phyloP scores from a whole-genome alignment of 2,888 invertebrate species.

The Stegana nigrithorax region DNA sequence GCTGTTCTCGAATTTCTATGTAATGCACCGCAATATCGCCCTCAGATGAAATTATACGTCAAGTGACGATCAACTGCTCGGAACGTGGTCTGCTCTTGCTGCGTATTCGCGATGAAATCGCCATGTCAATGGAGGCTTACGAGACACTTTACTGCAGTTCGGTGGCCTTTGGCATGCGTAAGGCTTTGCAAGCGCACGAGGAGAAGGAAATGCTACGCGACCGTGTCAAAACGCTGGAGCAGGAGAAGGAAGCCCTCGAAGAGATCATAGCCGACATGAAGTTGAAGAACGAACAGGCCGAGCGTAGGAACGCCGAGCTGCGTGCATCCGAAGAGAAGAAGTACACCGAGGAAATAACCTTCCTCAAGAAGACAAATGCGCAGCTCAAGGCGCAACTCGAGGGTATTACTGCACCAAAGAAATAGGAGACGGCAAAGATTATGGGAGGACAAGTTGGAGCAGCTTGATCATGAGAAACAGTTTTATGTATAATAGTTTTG shows the following conservation, averaged over 20 bases:
- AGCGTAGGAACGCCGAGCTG: conserved; percentile 84
- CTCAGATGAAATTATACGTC: conserved; percentile 85
- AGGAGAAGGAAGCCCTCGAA: conserved; percentile 67
- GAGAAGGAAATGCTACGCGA: conserved; percentile 84
- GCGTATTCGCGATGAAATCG: conserved; percentile 93
- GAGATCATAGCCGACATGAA: conserved; percentile 72
- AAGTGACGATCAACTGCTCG: conserved; percentile 97
- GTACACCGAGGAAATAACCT: conserved; percentile 90
- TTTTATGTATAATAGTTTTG: conserved; percentile 6
- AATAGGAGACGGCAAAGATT: conserved; percentile 70
- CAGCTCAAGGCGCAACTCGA: conserved; percentile 95
- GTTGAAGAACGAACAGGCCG: conserved; percentile 84
- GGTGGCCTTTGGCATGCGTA: conserved; percentile 97
- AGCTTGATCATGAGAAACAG: conserved; percentile 20
- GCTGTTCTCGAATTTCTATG: neutral
- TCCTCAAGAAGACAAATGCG: conserved; percentile 92
- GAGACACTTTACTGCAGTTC: conserved; percentile 97
- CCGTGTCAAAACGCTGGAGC: conserved; percentile 78
- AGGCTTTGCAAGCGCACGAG: conserved; percentile 85
- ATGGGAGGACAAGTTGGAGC: conserved; percentile 10
- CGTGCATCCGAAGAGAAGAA: conserved; percentile 91
- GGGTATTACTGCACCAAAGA: conserved; percentile 94
- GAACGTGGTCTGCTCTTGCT: conserved; percentile 94
- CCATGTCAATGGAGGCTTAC: conserved; percentile 96
- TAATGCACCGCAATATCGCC: neutral